Base-by-base conservation (phyloP, 2,888 invertebrate genomes). In the Gryllus longicercus region DNA sequence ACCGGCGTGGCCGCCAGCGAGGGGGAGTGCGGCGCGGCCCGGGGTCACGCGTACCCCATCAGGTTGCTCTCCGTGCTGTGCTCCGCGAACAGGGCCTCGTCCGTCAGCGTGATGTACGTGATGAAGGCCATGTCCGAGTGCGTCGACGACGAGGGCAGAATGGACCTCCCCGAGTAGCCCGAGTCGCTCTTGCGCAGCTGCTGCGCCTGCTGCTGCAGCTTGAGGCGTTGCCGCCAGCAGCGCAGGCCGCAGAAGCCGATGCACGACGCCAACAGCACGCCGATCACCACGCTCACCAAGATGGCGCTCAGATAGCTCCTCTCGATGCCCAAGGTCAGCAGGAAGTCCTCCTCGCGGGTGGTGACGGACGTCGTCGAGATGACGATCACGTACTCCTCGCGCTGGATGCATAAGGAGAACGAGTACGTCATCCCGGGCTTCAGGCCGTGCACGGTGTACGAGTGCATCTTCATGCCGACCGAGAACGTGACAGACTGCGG, bases 361-460 rank as follows among this genome's bases (percentile, higher is more conserved):
- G 83, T 84, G 25, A 84, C 82, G 25, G 79, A 76, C 51, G 83
- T 80, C 78, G 85, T 85, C 51, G 84, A 84, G 75, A 87, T 82
- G 23, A 84, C 82, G 74, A 86, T 83, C 63, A 84, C 83, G 63
- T 85, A 82, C 83, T 83, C 80, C 84, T 85, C 80, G 84, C 84
- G 51, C 75, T 86, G 85, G 50, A 87, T 84, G 76, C 86, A 85
- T 51, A 87, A 84, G 81, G 87, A 87, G 82, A 87, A 85, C 80
- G 85, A 85, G 82, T 88, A 88, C 5, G 84, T 83, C 14, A 85
- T 85, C 23, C 84, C 83, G 10, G 87, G 86, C 80, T 85, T 83
- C 18, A 88, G 84, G 50, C 86, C 85, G 74, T 85, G 84, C n/a
- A 87, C 85, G 49, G 87, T 87, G 83, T 87, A 87, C 23, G 85